These are phyloP conservation scores for Azorinus chamasolen DNA, from an alignment of 2,888 invertebrate species.

Conservation along the genomic window DNA sequence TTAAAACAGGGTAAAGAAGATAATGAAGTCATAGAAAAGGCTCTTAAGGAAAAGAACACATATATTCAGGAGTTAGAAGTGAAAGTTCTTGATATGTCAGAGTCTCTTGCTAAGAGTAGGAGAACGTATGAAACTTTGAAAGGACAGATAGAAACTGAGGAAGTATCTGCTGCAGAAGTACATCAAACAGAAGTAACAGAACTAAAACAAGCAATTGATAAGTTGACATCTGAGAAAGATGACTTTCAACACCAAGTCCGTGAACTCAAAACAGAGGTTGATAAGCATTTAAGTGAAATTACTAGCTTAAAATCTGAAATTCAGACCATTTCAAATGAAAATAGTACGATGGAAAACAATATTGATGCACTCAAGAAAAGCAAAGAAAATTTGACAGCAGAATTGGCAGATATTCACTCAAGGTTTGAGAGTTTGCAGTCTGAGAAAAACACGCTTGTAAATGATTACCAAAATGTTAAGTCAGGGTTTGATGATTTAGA, in stretches of 20 bases:
- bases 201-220: slow-evolving; percentile 36
- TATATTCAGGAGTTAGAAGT: slow-evolving; percentile 77
- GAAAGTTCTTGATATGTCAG: slow-evolving; percentile 76
- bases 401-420: slow-evolving; percentile 5
- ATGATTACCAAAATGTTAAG: slow-evolving; percentile 21
- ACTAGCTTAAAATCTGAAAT: slow-evolving; percentile 26
- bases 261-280: slow-evolving; percentile 22
- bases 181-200: slow-evolving; percentile 55
- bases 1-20: slow-evolving; percentile 15
- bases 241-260: slow-evolving; percentile 45
- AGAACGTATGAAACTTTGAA: slow-evolving; percentile 72
- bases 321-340: slow-evolving; percentile 19
- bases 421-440: slow-evolving; percentile 25
- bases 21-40: slow-evolving; percentile 31
- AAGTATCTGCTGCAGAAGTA: slow-evolving; percentile 49
- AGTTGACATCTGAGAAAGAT: slow-evolving; percentile 40
- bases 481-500: slow-evolving; percentile 9
- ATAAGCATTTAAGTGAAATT: slow-evolving; percentile 26
- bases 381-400: slow-evolving; percentile 31
- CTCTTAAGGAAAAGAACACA: slow-evolving; percentile 68
- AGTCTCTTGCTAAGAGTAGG: slow-evolving; percentile 71
- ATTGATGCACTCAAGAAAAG: slow-evolving; percentile 22
- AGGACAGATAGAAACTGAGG: slow-evolving; percentile 62
- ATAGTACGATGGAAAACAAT: slow-evolving; percentile 19
- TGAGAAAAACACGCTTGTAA: slow-evolving; percentile 11